Evolutionary conservation across 92 coral and sea anemone genomes (phyloP), one percentile per base, ranked within the genome.

Genomic region (Palythoa grandiflora): DNA sequence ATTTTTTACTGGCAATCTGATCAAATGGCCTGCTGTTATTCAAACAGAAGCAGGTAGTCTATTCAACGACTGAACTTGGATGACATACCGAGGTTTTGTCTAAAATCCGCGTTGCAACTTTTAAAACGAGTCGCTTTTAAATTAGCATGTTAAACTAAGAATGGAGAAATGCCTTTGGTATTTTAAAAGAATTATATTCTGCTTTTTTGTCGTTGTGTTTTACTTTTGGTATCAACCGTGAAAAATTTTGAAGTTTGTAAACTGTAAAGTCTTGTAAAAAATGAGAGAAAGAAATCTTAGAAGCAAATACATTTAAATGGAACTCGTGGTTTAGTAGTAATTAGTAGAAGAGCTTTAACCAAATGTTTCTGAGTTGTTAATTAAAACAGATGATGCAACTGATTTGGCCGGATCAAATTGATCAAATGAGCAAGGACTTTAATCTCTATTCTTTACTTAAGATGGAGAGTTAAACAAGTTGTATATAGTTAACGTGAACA

Each of bases 291-390:
- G 70, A 5, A 15, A 59, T 4, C 10, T 17, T 63, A 20, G 17
- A 75, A 75, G 21, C 20, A 20, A 52, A 53, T 52, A 16, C 5
- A 35, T 54, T n/a, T n/a, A 14, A 36, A 53, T 35, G 14, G 59
- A 76, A 76, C 21, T 50, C 20, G 36, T 15, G 36, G 68, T 77
- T 16, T 16, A 38, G 14, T 65, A 77, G 63, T 77, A 77, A 52
- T 52, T 54, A 54, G 68, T 5, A 52, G 47, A 6, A n/a, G 17
- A 9, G 9, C 16, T 44, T 16, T 53, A 15, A 53, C 14, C 44
- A 77, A 77, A 9, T 53, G 83, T 77, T 36, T 77, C 66, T 77
- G 63, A 57, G 68, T 55, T 16, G 21, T 20, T 53, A 14, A 35
- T 77, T 35, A 77, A 77, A 28, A 53, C 13, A 47, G 63, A 15